A percentile compares a stretch with the other conserved stretches of the same genome.
Conservation (phyloP, 2,797 vertebrate genomes). For the Acanthurus leucopareius region DNA sequence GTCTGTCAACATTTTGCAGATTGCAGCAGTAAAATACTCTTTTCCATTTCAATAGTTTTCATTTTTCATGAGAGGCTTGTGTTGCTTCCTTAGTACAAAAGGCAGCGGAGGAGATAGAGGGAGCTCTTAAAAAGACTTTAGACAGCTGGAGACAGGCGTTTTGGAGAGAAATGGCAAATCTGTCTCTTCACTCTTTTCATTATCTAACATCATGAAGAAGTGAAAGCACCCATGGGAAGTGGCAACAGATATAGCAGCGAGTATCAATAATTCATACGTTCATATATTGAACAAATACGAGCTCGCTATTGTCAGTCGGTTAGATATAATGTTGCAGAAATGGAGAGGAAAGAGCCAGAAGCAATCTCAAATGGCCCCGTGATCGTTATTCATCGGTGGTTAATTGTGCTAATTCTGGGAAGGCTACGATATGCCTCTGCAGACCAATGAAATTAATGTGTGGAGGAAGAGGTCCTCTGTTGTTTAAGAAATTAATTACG, state of each 20-base stretch:
- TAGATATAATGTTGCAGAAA: constrained; percentile 64
- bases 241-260: constrained; percentile 51
- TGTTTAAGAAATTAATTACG: constrained; percentile 79
- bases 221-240: constrained; percentile 64
- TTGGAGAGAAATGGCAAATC: constrained; percentile 51
- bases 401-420: constrained; percentile 75
- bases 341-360: constrained; percentile 62
- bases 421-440: constrained; percentile 57
- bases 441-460: constrained; percentile 66
- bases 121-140: constrained; percentile 29
- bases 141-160: constrained; percentile 53
- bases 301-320: constrained; percentile 54
- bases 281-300: constrained; percentile 74
- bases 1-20: constrained; percentile 31
- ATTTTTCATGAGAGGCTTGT: constrained; percentile 40
- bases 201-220: constrained; percentile 61
- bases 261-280: constrained; percentile 77
- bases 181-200: constrained; percentile 66
- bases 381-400: constrained; percentile 67
- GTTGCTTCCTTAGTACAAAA: constrained; percentile 36
- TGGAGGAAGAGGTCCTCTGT: constrained; percentile 55
- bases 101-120: constrained; percentile 23
- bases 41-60: constrained; percentile 22
- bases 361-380: constrained; percentile 53
- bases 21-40: constrained; percentile 34